Evolutionary conservation across 64 coral and sea anemone genomes (phyloP).

Genomic region (Porites lutea): DNA sequence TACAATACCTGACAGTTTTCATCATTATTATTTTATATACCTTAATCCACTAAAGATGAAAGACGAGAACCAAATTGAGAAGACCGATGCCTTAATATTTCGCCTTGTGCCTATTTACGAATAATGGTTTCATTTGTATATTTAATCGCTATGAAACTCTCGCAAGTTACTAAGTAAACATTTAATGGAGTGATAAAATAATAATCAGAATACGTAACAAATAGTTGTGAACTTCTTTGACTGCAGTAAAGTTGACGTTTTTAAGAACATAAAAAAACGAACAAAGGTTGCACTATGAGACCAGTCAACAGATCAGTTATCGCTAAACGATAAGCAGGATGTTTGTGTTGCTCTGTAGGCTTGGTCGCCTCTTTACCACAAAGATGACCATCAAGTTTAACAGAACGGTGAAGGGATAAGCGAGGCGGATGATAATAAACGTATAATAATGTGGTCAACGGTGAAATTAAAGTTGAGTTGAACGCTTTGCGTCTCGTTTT

Average conservation of each 20-base stretch:
- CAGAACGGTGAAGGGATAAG: not conserved
- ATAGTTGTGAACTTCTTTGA: not conserved
- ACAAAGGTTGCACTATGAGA: not conserved
- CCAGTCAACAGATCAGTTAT: not conserved
- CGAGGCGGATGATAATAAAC: not conserved
- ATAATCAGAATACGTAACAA: not conserved
- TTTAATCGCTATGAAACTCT: not conserved
- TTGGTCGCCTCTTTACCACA: not conserved
- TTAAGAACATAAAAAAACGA: not conserved
- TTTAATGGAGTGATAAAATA: not conserved
- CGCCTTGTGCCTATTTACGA: not conserved
- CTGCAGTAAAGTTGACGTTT: not conserved
- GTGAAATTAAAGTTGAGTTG: not conserved
- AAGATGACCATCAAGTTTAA: not conserved
- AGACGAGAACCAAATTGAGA: not conserved
- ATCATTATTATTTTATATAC: no score
- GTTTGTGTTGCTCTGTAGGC: not conserved
- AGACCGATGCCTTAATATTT: not conserved
- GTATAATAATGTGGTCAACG: not conserved
- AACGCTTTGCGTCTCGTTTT: no score
- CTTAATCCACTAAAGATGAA: not conserved
- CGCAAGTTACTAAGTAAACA: not conserved
- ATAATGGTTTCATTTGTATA: not conserved
- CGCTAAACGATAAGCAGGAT: constrained; percentile 1
- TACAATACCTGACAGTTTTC: no score